Conservation (phyloP, 35 echinoderm and acorn worm species). For the Heliocidaris erythrogramma region DNA sequence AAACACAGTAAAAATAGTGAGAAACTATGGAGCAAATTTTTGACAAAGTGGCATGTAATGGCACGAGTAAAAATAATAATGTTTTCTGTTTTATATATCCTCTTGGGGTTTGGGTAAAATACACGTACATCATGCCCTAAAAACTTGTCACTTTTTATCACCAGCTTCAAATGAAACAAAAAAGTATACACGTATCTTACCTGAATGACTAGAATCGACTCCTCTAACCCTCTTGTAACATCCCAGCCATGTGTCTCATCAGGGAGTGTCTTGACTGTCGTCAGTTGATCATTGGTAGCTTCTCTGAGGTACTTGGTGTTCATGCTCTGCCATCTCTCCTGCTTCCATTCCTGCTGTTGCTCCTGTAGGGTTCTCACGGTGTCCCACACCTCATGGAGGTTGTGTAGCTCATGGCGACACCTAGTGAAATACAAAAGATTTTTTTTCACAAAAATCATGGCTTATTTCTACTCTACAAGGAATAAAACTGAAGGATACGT, state of each 20-base stretch:
- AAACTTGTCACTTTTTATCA: too few relatives aligned
- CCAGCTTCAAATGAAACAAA: too few relatives aligned
- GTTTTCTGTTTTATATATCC: too few relatives aligned
- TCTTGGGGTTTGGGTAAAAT: too few relatives aligned
- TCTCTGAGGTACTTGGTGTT: slow-evolving; percentile 91
- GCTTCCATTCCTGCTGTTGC: slow-evolving; percentile 94
- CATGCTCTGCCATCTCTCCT: slow-evolving; percentile 91
- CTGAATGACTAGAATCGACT: slow-evolving; percentile 95
- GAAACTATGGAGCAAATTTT: too few relatives aligned
- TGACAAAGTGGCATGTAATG: too few relatives aligned
- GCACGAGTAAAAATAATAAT: too few relatives aligned
- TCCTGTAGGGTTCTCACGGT: slow-evolving; percentile 76
- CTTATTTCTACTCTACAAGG: too few relatives aligned
- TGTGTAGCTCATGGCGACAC: slow-evolving; percentile 86
- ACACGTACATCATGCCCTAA: too few relatives aligned
- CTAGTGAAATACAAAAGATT: too few relatives aligned
- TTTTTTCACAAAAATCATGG: too few relatives aligned
- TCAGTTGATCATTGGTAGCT: slow-evolving; percentile 80
- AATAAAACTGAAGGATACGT: not conserved
- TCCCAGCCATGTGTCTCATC: slow-evolving; percentile 85
- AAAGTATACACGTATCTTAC: slow-evolving; percentile 21
- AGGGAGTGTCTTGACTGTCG: slow-evolving; percentile 69
- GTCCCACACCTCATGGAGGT: slow-evolving; percentile 90
- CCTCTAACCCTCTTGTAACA: slow-evolving; percentile 80
- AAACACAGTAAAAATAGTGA: too few relatives aligned